Base-by-base conservation (phyloP, 2,797 vertebrate genomes). In the Gymnopithys bicolor region DNA sequence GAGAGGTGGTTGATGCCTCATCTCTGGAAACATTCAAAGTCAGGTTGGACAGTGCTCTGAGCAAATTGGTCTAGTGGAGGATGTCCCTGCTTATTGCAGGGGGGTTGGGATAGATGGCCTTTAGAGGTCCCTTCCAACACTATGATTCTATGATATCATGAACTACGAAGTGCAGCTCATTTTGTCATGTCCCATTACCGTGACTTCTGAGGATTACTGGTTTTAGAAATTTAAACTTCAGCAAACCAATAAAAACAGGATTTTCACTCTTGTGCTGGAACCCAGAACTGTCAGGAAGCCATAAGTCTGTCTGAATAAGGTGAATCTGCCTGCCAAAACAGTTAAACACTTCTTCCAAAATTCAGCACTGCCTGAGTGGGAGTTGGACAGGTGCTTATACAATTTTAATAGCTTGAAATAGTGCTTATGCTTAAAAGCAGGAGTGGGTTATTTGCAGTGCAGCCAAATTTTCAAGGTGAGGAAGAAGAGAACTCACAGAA, bases 391-490 rank as follows among this genome's bases (percentile, higher is more conserved):
- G 35, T 51, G 41, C 82, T 94, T 45, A 91, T 41, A 66, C 66
- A 86, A 86, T 60, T 90, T 94, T 90, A 91, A 91, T 90, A 81
- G 58, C 32, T 70, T 91, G 63, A 90, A 91, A 69, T n/a, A 68
- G 18, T 39, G 46, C 25, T 94, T 86, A 66, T 63, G 66, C 30
- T 94, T 69, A 71, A 90, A 87, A 83, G 88, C 58, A 77, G 53
- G 30, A 83, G 37, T 15, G 51, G 17, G 45, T 87, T 74, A 77
- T 63, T 85, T 87, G 85, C 56, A 91, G 39, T 49, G 33, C 78
- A 70, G 71, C 28, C 69, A 87, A 45, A 74, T 71, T 87, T 81
- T 91, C 78, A 89, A 91, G 87, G 71, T 85, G 64, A 92, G 13
- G 23, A 90, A 30, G 51, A 94, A 69, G 22, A 83, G 13, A 89